Evolutionary conservation across 2,113 vertebrate species (phyloP).

Genomic region (Pseudorhombus dupliciocellatus): DNA sequence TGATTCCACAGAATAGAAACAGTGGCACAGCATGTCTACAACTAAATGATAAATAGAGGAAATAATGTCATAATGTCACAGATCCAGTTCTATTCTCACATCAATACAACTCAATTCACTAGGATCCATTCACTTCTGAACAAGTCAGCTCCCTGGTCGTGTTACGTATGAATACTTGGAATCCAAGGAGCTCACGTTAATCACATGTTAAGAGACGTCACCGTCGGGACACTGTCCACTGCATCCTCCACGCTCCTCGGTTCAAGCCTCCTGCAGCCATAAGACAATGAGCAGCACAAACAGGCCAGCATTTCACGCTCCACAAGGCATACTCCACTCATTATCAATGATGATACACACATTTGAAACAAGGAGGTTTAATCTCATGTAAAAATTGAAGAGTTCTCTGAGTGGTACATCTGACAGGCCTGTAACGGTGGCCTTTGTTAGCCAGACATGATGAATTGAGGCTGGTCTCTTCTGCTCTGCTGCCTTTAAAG

Average conservation of each 20-base stretch:
- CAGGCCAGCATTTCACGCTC: too few species aligned
- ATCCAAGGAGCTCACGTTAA: background rate
- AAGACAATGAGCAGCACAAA: background rate
- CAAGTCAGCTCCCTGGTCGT: background rate
- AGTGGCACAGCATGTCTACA: too few species aligned
- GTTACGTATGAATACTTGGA: background rate
- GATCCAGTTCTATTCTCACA: too few species aligned
- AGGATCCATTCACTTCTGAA: too few species aligned
- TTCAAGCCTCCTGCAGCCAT: background rate
- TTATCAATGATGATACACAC: too few species aligned
- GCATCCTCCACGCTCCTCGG: constrained; percentile 2
- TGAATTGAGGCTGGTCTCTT: background rate
- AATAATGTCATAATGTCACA: too few species aligned
- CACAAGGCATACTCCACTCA: background rate
- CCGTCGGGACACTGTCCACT: background rate
- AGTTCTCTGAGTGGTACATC: background rate
- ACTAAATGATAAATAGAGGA: too few species aligned
- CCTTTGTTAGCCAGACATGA: background rate
- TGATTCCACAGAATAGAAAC: too few species aligned
- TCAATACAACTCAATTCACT: too few species aligned
- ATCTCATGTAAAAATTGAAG: too few species aligned
- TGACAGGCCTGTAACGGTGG: background rate
- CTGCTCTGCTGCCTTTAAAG: constrained; percentile 24
- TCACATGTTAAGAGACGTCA: background rate
- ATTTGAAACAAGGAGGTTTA: too few species aligned